Conservation (phyloP, 2,113 vertebrate genomes). For the Hyla sarda region DNA sequence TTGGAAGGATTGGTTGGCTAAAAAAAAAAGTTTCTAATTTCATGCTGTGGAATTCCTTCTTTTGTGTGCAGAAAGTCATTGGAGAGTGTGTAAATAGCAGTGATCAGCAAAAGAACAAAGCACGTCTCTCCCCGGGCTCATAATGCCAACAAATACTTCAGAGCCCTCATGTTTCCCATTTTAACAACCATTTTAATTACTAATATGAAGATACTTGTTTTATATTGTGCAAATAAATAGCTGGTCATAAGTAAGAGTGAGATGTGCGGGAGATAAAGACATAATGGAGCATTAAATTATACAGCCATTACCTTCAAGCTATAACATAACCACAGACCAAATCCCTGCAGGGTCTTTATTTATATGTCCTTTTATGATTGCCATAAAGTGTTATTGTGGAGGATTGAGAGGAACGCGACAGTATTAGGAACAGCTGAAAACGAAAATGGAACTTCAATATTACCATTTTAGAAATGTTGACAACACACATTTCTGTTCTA, state of each 20-base stretch:
- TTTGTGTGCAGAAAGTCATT: constrained; percentile 44
- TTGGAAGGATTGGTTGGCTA: constrained; percentile 35
- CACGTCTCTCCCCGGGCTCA: constrained; percentile 18
- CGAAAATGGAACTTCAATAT: not conserved
- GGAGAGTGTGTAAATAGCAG: constrained; percentile 45
- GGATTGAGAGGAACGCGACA: not conserved
- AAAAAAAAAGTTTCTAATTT: constrained; percentile 20
- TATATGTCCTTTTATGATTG: constrained; percentile 37
- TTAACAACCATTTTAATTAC: constrained; percentile 28
- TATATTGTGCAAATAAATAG: constrained; percentile 34
- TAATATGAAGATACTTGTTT: constrained; percentile 31
- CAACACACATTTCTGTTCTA: not conserved
- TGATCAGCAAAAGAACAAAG: constrained; percentile 31
- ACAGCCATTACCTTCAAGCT: not conserved
- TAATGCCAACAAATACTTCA: not conserved
- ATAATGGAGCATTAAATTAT: constrained; percentile 29
- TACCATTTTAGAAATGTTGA: not conserved
- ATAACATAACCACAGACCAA: constrained; percentile 8
- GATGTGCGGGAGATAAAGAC: not conserved
- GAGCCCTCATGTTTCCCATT: not conserved
- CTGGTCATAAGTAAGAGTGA: constrained; percentile 11
- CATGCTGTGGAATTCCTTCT: constrained; percentile 41
- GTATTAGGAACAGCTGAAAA: constrained; percentile 7
- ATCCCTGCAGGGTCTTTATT: not conserved
- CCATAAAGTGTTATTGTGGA: not conserved